These are phyloP conservation scores for Carcharodon carcharias DNA, from an alignment of 2,797 vertebrate genomes.

Conservation along the genomic window DNA sequence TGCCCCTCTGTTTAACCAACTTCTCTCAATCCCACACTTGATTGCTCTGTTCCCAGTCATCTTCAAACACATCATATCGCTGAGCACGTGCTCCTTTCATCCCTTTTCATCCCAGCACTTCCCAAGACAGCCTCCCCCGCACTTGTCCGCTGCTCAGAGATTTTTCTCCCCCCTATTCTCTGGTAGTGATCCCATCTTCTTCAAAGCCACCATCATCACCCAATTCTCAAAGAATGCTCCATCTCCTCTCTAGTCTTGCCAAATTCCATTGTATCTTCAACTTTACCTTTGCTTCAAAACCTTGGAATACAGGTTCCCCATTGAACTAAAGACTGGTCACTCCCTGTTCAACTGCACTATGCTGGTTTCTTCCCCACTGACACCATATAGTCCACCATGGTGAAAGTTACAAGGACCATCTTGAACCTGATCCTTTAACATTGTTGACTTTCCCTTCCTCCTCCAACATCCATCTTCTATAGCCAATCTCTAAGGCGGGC, in stretches of 20 bases:
- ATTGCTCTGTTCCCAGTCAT: not conserved
- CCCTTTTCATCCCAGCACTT: not conserved
- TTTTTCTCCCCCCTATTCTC: not conserved
- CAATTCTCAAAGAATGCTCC: not conserved
- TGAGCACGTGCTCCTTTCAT: not conserved
- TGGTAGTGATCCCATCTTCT: not conserved
- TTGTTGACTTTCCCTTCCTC: not conserved
- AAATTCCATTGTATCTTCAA: not conserved
- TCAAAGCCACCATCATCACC: not conserved
- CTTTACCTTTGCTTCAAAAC: not conserved
- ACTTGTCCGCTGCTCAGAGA: not conserved
- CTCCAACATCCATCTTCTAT: not conserved
- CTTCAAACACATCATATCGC: not conserved
- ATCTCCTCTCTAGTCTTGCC: not conserved
- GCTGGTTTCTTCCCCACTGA: not conserved
- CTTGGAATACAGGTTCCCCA: not conserved
- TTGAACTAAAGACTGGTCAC: not conserved
- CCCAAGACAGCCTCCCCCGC: not conserved
- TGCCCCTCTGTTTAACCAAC: not conserved
- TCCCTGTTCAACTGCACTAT: not conserved
- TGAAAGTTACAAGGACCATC: not conserved
- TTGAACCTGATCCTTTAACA: not conserved
- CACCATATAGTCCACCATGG: not conserved
- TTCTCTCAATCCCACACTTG: not conserved
- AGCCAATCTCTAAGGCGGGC: not conserved